Conservation (phyloP, 2,888 invertebrate species). For the Gasteruption jaculator region DNA sequence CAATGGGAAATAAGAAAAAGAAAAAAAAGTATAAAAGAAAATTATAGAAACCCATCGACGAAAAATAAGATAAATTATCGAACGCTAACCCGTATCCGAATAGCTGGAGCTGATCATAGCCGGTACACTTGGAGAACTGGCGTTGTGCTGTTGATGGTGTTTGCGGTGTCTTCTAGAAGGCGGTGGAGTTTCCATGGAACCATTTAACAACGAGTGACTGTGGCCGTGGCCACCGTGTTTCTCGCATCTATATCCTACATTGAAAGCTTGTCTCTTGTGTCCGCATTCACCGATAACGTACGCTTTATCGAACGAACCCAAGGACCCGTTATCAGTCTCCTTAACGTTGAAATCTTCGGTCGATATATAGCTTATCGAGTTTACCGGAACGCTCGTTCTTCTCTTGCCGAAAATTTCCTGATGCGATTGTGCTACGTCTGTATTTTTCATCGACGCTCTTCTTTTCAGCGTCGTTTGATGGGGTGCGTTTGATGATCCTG, state of each 20-base stretch:
- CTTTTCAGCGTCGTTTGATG: slow-evolving; percentile 34
- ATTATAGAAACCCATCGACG: slow-evolving; percentile 1
- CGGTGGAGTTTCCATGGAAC: slow-evolving; percentile 34
- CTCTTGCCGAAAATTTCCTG: slow-evolving; percentile 46
- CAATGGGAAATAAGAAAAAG: no score
- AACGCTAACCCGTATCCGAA: slow-evolving; percentile 40
- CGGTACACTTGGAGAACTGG: slow-evolving; percentile 46
- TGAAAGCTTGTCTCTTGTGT: slow-evolving; percentile 34
- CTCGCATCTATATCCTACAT: slow-evolving; percentile 46
- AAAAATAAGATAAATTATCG: not conserved
- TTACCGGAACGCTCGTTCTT: slow-evolving; percentile 41
- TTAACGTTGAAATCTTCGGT: no score
- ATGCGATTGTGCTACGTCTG: slow-evolving; percentile 43
- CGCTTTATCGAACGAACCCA: slow-evolving; percentile 36
- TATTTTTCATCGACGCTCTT: slow-evolving; percentile 43
- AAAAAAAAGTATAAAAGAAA: not conserved
- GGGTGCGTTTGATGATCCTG: slow-evolving; percentile 11
- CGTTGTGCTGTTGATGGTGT: slow-evolving; percentile 40
- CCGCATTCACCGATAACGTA: slow-evolving; percentile 45
- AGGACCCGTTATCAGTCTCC: slow-evolving; percentile 30
- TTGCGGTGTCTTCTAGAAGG: slow-evolving; percentile 32
- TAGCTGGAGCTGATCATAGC: slow-evolving; percentile 42
- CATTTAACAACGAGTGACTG: slow-evolving; percentile 40
- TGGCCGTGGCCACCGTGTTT: slow-evolving; percentile 33
- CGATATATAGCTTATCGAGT: slow-evolving; percentile 46